Evolutionary conservation across 2,888 invertebrate species (phyloP), one percentile per base, ranked within the genome.

Genomic region (Lithophane leautieri): DNA sequence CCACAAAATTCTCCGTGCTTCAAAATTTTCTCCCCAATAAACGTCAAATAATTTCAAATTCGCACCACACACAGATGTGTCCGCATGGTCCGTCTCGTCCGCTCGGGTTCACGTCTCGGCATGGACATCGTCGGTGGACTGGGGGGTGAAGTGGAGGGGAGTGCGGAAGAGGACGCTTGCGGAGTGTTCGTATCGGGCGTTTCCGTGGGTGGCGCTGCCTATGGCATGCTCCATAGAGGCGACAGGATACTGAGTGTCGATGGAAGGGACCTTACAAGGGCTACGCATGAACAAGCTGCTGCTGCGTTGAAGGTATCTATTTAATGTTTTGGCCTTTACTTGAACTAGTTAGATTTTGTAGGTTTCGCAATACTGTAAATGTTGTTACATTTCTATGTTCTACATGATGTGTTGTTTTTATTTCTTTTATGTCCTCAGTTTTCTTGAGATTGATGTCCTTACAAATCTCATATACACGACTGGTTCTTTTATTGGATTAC

Each of bases 231-330:
- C 58, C 97, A 98, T 93, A 97, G 98, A 82, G 98, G 98, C 12
- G 98, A 98, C 91, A 96, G 98, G 81, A 98, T 98, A 90, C 93
- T 98, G 70, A 97, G 98, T 91, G 98, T 98, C 19, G 98, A 98
- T 92, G 98, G 98, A 28, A 94, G 97, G 42, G 98, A 98, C 91
- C 94, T 98, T 63, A 96, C 98, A 8, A 97, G 97, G 81, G 98
- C 98, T 1, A 98, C 98, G 62, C 98, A 98, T 91, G 98, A 98
- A 89, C 97, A 97, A 89, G 98, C 98, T 0, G 98, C 98, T 4
- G 98, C 98, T 78, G 98, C 97, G 11, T 88, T 97, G 60, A 97
- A 97, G 95, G 97, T 97, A 90, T 19, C 76, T 85, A 63, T 75
- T 54, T 70, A 7, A 42, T 42, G 19, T 60, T 58, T 54, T 68